phyloP scores from a whole-genome alignment of 2,888 invertebrate species.

The Ennomos fuscantarius region DNA sequence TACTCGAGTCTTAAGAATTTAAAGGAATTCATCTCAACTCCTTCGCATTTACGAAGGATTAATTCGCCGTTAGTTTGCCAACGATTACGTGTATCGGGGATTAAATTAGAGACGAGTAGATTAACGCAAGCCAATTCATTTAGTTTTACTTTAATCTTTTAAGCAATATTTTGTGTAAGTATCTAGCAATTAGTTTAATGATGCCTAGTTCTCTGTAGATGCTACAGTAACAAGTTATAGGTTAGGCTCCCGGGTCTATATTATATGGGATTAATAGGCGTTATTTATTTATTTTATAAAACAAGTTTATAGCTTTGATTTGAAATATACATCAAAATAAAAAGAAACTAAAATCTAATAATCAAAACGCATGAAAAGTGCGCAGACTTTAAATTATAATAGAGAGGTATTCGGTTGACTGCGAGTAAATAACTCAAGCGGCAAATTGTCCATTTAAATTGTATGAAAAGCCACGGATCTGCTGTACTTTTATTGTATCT shows the following conservation, averaged over 20 bases:
- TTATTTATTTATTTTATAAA: too few relatives aligned
- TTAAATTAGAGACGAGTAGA: conserved; percentile 10
- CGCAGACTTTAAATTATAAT: conserved; percentile 7
- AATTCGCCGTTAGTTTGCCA: conserved; percentile 11
- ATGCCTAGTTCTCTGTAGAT: too few relatives aligned
- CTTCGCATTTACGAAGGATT: conserved; percentile 16
- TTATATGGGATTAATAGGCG: too few relatives aligned
- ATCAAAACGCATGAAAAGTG: conserved; percentile 5
- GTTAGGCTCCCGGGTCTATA: too few relatives aligned
- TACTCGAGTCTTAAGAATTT: not conserved
- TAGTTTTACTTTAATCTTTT: conserved; percentile 2
- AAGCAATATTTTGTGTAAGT: too few relatives aligned
- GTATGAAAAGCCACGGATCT: conserved; percentile 53
- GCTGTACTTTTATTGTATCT: not conserved
- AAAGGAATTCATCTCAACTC: conserved; percentile 6
- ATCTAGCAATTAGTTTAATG: too few relatives aligned
- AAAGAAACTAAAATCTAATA: too few relatives aligned
- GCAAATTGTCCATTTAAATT: conserved; percentile 63
- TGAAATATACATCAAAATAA: too few relatives aligned
- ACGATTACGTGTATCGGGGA: conserved; percentile 13
- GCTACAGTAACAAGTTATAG: too few relatives aligned
- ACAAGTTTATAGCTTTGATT: too few relatives aligned
- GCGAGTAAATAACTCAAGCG: conserved; percentile 55
- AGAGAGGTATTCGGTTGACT: conserved; percentile 16
- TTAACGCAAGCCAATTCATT: conserved; percentile 20